These are phyloP conservation scores for Hipparchia sbordonii DNA, from an alignment of 2,888 invertebrate species.

Conservation along the genomic window DNA sequence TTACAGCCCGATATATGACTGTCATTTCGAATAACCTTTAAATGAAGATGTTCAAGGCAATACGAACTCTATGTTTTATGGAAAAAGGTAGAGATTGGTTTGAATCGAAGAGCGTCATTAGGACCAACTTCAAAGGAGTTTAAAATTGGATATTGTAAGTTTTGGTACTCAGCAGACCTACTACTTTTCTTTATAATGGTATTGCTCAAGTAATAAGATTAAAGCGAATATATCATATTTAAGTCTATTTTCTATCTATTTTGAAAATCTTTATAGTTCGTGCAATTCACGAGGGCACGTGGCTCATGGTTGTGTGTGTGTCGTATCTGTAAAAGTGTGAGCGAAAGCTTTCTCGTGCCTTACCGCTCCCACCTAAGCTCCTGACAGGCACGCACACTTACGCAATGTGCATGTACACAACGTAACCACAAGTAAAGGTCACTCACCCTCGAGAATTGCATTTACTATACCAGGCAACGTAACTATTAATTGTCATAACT, in stretches of 20 bases:
- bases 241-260: not conserved
- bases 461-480: no score
- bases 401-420: no score
- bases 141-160: constrained; percentile 66
- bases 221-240: constrained; percentile 1
- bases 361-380: no score
- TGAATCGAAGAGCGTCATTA: constrained; percentile 24
- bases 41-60: constrained; percentile 24
- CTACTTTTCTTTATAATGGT: constrained; percentile 30
- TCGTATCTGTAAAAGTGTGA: no score
- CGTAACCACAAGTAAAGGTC: no score
- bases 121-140: constrained; percentile 50
- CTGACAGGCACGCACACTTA: no score
- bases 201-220: constrained; percentile 20
- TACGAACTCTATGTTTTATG: constrained; percentile 40
- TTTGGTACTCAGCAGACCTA: constrained; percentile 45
- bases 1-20: constrained; percentile 44
- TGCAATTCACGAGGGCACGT: no score
- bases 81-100: constrained; percentile 35
- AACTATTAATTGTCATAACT: no score
- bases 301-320: no score
- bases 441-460: no score
- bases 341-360: no score
- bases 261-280: no score
- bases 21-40: constrained; percentile 44